phyloP scores from a whole-genome alignment of 53 echinoderm and acorn worm genomes.

The Antedon mediterranea region DNA sequence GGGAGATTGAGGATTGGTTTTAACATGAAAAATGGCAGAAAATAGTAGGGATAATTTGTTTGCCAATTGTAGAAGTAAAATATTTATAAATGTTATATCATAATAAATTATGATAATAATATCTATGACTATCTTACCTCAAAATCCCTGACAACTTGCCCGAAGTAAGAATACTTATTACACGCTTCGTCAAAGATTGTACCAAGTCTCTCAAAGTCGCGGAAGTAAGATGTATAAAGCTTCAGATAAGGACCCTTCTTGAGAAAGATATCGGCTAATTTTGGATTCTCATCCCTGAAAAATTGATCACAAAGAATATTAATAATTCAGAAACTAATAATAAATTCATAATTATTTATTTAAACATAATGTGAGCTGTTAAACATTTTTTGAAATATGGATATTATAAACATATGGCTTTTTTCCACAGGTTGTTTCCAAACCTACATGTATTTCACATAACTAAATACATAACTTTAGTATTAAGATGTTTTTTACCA shows the following conservation, averaged over 20 bases:
- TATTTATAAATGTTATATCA: too few species aligned
- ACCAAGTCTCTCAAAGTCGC: conserved; percentile 64
- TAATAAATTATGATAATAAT: background rate
- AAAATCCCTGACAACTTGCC: conserved; percentile 55
- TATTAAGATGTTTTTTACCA: conserved; percentile 42
- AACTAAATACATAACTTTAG: too few species aligned
- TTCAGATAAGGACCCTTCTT: conserved; percentile 93
- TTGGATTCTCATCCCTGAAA: conserved; percentile 52
- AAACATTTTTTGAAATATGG: too few species aligned
- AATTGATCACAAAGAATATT: too few species aligned
- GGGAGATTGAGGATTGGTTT: too few species aligned
- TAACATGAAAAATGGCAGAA: too few species aligned
- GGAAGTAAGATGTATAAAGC: conserved; percentile 85
- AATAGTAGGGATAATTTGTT: background rate
- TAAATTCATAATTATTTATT: too few species aligned
- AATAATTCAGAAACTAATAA: too few species aligned
- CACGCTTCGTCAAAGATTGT: conserved; percentile 72
- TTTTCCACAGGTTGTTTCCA: too few species aligned
- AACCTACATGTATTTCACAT: too few species aligned
- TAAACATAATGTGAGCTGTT: too few species aligned
- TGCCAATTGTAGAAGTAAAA: background rate
- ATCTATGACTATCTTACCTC: conserved; percentile 38
- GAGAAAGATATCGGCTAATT: conserved; percentile 66
- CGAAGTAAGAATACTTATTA: conserved; percentile 46
- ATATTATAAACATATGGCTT: too few species aligned